Conservation (phyloP, 1,140 invertebrate species). For the Lepidurus apus region DNA sequence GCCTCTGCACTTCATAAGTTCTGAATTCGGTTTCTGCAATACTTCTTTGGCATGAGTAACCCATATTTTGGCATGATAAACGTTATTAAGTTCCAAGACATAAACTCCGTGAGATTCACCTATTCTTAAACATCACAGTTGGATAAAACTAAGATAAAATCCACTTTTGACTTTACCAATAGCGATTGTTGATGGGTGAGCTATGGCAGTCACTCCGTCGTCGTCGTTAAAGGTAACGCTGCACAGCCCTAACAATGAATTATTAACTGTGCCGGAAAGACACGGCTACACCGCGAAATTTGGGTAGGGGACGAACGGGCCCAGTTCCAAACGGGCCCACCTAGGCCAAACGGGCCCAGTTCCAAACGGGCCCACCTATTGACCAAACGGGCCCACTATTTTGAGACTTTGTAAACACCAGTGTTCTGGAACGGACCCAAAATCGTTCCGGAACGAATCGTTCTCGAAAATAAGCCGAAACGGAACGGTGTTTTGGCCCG, state of each 20-base stretch:
- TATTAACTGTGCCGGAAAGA: too few relatives aligned
- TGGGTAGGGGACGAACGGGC: too few relatives aligned
- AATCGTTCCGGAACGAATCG: too few relatives aligned
- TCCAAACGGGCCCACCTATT: too few relatives aligned
- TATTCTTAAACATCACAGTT: slow-evolving; percentile 19
- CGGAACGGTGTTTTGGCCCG: too few relatives aligned
- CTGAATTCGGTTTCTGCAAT: slow-evolving; percentile 47
- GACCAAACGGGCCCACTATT: too few relatives aligned
- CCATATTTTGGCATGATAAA: slow-evolving; percentile 35
- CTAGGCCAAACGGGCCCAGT: too few relatives aligned
- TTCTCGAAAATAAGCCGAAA: too few relatives aligned
- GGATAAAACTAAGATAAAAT: neutral
- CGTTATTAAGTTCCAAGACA: slow-evolving; percentile 38
- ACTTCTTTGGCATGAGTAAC: slow-evolving; percentile 44
- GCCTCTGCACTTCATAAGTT: slow-evolving; percentile 43
- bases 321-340: too few relatives aligned
- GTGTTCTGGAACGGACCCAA: too few relatives aligned
- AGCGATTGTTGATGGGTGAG: slow-evolving; percentile 45
- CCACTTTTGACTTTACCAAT: slow-evolving; percentile 39
- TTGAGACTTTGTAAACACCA: too few relatives aligned
- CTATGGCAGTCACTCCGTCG: slow-evolving; percentile 47
- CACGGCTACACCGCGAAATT: too few relatives aligned
- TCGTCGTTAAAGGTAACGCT: slow-evolving; percentile 41
- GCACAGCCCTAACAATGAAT: slow-evolving; percentile 27
- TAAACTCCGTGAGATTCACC: slow-evolving; percentile 49